Evolutionary conservation across 2,888 invertebrate species (phyloP).

Genomic region (Synergus itoensis): DNA sequence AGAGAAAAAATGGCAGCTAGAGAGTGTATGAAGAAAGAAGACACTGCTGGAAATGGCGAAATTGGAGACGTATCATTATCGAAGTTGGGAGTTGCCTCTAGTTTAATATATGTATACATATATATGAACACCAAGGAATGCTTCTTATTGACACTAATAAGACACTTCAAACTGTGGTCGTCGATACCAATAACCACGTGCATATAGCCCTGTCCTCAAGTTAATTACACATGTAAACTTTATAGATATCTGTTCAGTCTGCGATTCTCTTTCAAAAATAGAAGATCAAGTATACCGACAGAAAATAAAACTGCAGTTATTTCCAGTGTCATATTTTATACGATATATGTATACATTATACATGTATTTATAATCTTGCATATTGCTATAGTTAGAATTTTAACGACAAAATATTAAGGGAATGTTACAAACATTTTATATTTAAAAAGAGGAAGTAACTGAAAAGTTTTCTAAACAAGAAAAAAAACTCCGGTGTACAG

Average conservation of each 20-base stretch:
- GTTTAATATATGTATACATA: no score
- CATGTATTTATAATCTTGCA: neutral
- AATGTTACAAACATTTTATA: neutral
- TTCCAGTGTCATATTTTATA: neutral
- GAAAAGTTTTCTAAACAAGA: neutral
- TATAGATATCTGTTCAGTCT: no score
- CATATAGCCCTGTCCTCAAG: no score
- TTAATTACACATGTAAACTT: no score
- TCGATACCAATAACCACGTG: neutral
- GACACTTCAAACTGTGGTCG: neutral
- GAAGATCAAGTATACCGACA: no score
- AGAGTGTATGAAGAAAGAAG: slow-evolving; percentile 13
- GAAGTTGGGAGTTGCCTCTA: neutral
- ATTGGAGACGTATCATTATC: slow-evolving; percentile 5
- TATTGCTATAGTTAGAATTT: neutral
- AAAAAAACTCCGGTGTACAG: slow-evolving; percentile 9
- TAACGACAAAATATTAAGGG: neutral
- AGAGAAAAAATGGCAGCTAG: neutral
- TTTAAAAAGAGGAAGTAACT: neutral
- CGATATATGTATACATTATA: neutral
- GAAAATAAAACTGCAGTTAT: neutral
- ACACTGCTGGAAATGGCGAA: slow-evolving; percentile 3
- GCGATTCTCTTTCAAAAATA: no score
- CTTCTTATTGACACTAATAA: neutral
- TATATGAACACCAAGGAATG: neutral